These are phyloP conservation scores for Drosophila antonietae DNA, from an alignment of 2,888 invertebrate genomes.

Conservation along the genomic window DNA sequence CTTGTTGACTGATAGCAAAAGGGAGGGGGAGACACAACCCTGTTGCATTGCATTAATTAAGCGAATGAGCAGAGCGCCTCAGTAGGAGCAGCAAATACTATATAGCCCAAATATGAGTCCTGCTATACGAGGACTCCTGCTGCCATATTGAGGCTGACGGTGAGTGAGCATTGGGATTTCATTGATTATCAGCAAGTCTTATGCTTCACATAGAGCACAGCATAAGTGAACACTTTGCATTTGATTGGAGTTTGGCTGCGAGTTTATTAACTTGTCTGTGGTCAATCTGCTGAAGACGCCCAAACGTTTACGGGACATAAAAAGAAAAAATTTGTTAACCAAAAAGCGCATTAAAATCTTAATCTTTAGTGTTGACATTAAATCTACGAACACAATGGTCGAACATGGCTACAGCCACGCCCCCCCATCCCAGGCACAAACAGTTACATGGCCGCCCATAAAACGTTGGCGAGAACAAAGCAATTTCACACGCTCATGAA, in stretches of 20 bases:
- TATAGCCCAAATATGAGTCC: neutral
- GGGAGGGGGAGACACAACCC: no score
- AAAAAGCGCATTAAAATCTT: constrained; percentile 69
- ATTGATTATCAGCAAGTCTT: neutral
- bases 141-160: neutral
- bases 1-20: constrained; percentile 14
- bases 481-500: constrained; percentile 69
- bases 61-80: neutral
- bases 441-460: constrained; percentile 40
- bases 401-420: constrained; percentile 24
- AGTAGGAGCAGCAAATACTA: neutral
- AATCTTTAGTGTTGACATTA: constrained; percentile 78
- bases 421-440: constrained; percentile 10
- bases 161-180: neutral
- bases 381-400: constrained; percentile 53
- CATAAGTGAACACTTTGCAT: neutral
- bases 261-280: neutral
- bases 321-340: constrained; percentile 69
- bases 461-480: constrained; percentile 66
- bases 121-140: neutral
- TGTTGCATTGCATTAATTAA: constrained; percentile 45
- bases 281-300: neutral
- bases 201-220: neutral
- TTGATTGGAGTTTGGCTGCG: neutral
- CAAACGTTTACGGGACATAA: constrained; percentile 5